These are phyloP conservation scores for Dolomedes plantarius DNA, from an alignment of 2,888 invertebrate species.

Conservation along the genomic window DNA sequence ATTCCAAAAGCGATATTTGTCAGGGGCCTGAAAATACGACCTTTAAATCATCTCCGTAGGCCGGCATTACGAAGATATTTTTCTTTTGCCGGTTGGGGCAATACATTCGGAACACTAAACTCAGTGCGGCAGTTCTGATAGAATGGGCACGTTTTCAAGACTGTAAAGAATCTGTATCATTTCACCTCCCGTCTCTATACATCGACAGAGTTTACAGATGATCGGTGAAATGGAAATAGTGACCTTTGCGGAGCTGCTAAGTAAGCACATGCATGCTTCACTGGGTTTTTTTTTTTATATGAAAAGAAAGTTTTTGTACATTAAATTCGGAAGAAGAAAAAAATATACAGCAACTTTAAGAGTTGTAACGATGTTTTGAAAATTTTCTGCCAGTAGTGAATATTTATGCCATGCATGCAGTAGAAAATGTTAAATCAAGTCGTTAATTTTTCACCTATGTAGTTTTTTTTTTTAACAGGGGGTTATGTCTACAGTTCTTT, in stretches of 20 bases:
- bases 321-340: too few relatives aligned
- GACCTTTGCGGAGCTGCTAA: not conserved
- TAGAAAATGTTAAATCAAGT: too few relatives aligned
- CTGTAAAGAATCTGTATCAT: not conserved
- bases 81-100: not conserved
- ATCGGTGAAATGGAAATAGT: not conserved
- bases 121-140: not conserved
- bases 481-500: too few relatives aligned
- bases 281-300: too few relatives aligned
- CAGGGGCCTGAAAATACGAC: constrained; percentile 1
- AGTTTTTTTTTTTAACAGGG: too few relatives aligned
- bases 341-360: too few relatives aligned
- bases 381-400: too few relatives aligned
- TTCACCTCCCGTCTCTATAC: not conserved
- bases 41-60: not conserved
- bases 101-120: not conserved
- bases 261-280: too few relatives aligned
- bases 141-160: constrained; percentile 11
- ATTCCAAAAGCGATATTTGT: not conserved
- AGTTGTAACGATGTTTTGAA: too few relatives aligned
- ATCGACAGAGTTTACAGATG: not conserved
- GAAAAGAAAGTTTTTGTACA: too few relatives aligned
- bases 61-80: not conserved
- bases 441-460: too few relatives aligned
- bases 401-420: too few relatives aligned